phyloP scores from a whole-genome alignment of 2,888 invertebrate species.

The Hartigia nigra region DNA sequence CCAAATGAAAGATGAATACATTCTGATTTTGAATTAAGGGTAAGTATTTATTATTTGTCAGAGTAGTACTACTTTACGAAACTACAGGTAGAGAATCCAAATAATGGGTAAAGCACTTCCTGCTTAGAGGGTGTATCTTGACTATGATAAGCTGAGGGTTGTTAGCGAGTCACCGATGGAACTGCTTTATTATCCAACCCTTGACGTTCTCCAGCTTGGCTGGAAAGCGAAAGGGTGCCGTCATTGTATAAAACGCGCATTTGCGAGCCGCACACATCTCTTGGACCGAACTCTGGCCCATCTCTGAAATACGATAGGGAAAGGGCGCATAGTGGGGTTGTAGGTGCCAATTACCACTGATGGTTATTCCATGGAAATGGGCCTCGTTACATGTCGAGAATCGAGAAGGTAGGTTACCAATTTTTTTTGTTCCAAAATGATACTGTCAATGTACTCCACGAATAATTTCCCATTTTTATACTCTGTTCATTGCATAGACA shows the following conservation, averaged over 20 bases:
- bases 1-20: not conserved
- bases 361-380: conserved; percentile 66
- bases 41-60: not conserved
- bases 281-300: conserved; percentile 28
- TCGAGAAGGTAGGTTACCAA: conserved; percentile 59
- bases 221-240: conserved; percentile 53
- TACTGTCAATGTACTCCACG: not conserved
- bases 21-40: not conserved
- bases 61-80: not conserved
- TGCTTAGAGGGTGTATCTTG: conserved; percentile 18
- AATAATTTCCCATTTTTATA: no score
- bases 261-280: conserved; percentile 49
- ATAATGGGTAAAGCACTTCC: not conserved
- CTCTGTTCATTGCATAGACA: no score
- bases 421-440: conserved; percentile 40
- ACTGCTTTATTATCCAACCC: conserved; percentile 54
- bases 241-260: conserved; percentile 53
- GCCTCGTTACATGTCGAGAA: conserved; percentile 62
- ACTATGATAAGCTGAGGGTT: conserved; percentile 46
- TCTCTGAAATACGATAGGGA: conserved; percentile 60
- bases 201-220: conserved; percentile 23
- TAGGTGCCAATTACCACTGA: conserved; percentile 65
- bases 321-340: conserved; percentile 41
- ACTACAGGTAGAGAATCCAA: not conserved
- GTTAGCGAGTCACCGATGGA: conserved; percentile 59